Conservation (phyloP, 2,797 vertebrate genomes). For the Hylomyscus alleni region DNA sequence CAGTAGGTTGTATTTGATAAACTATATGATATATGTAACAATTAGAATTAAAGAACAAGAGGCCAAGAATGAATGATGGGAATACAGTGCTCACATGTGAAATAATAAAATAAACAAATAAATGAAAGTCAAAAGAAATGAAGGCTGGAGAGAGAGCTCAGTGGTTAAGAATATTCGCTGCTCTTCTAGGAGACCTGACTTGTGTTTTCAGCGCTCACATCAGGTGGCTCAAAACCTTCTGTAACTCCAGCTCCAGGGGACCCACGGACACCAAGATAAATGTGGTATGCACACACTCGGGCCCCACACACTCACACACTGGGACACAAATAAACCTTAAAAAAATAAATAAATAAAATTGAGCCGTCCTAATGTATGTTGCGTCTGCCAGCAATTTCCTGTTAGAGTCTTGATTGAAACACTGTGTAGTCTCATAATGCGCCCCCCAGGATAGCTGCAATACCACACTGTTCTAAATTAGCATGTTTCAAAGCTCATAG, state of each 20-base stretch:
- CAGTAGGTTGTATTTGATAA: neutral
- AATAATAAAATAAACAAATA: neutral
- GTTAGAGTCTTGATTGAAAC: constrained; percentile 13
- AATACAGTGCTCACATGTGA: neutral
- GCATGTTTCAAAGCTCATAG: neutral
- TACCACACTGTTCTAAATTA: neutral
- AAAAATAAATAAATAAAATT: constrained; percentile 17
- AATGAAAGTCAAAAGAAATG: neutral
- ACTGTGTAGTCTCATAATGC: constrained; percentile 26
- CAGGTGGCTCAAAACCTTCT: neutral
- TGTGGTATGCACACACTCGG: too few species aligned
- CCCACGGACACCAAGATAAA: too few species aligned
- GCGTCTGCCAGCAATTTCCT: neutral
- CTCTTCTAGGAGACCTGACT: neutral
- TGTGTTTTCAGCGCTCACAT: neutral
- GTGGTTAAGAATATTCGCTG: neutral
- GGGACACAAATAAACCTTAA: neutral
- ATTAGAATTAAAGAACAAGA: neutral
- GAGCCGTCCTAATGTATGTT: neutral
- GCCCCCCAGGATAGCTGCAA: neutral
- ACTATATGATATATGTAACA: neutral
- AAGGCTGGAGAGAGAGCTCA: neutral
- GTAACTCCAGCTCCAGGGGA: neutral
- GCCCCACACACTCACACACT: neutral
- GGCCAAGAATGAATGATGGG: neutral